Conservation (phyloP, 2,888 invertebrate genomes). For the Endotricha flammealis region DNA sequence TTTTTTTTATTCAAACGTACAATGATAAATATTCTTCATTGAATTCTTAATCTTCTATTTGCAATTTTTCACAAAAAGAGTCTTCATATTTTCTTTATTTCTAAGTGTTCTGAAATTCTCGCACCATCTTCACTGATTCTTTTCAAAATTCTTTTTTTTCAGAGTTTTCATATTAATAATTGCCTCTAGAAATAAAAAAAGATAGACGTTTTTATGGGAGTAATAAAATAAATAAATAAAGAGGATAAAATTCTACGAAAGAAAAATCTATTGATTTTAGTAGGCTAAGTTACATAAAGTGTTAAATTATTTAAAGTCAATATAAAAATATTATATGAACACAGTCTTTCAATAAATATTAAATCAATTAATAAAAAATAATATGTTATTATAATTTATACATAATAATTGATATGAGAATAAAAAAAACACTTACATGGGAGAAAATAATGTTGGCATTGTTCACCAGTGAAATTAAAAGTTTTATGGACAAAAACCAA, state of each 20-base stretch:
- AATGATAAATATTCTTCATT: neutral
- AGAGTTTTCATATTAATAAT: conserved; percentile 3
- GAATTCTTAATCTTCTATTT: neutral
- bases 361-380: too few relatives aligned
- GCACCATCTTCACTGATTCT: neutral
- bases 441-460: neutral
- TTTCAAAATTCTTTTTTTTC: neutral
- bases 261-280: too few relatives aligned
- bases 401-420: too few relatives aligned
- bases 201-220: neutral
- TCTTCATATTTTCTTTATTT: neutral
- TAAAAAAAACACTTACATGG: neutral
- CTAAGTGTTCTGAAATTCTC: too few relatives aligned
- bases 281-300: too few relatives aligned
- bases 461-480: neutral
- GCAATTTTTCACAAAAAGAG: neutral
- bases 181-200: conserved; percentile 3
- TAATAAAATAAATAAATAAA: too few relatives aligned
- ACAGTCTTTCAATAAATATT: too few relatives aligned
- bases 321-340: too few relatives aligned
- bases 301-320: too few relatives aligned
- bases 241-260: too few relatives aligned
- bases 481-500: neutral
- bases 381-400: too few relatives aligned
- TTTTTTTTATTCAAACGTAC: too few relatives aligned